A percentile compares a stretch with the other conserved stretches of the same genome.
phyloP scores from a whole-genome alignment of 2,113 vertebrate genomes.

The Brachypteracias leptosomus region DNA sequence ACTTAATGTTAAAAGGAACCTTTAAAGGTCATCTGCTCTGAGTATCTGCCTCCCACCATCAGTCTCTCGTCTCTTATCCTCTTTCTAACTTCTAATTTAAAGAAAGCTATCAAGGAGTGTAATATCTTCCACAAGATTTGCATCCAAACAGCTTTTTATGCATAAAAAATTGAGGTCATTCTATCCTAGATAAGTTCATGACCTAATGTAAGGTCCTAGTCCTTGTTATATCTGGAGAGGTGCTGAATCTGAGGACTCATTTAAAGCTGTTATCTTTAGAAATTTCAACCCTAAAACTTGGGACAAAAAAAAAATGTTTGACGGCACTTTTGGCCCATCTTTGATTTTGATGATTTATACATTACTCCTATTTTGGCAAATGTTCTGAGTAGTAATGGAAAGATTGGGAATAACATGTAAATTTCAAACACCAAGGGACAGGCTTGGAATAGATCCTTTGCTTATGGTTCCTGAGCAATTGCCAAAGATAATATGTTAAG shows the following conservation, averaged over 20 bases:
- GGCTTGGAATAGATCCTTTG: not conserved
- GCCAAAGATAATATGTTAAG: slow-evolving; percentile 41
- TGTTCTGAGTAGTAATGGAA: slow-evolving; percentile 8
- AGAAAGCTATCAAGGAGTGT: not conserved
- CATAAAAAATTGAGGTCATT: not conserved
- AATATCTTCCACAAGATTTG: not conserved
- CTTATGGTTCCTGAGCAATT: slow-evolving; percentile 33
- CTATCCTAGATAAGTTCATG: not conserved
- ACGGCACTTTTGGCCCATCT: not conserved
- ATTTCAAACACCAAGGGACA: slow-evolving; percentile 23
- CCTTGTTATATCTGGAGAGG: not conserved
- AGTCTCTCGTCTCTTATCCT: not conserved
- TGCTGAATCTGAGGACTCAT: not conserved
- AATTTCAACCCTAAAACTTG: not conserved
- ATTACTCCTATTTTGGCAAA: slow-evolving; percentile 14
- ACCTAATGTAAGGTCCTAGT: not conserved
- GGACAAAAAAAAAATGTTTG: not conserved
- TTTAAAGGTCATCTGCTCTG: not conserved
- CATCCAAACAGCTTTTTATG: not conserved
- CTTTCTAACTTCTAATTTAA: not conserved
- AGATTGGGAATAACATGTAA: slow-evolving; percentile 14
- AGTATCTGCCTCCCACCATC: not conserved
- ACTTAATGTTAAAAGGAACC: not conserved
- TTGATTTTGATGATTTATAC: slow-evolving; percentile 13
- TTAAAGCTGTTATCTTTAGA: not conserved